Base-by-base conservation (phyloP, 2,113 vertebrate genomes). In the Cebidichthys violaceus region DNA sequence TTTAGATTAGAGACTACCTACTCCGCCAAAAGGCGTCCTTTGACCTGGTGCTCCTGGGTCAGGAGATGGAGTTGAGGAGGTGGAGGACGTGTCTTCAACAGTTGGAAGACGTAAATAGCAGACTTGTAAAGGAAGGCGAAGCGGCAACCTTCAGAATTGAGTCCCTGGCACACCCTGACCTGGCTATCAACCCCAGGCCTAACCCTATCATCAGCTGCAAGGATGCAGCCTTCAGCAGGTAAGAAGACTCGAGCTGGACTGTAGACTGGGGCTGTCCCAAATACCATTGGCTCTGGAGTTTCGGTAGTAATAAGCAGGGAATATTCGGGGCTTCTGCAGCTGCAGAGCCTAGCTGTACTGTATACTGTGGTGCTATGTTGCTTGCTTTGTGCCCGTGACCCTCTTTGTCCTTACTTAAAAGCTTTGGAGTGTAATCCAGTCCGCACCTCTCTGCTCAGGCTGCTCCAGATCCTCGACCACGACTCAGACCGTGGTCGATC, bases 21-120 rank as follows among this genome's bases (percentile, higher is more conserved):
- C 91, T 97, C 71, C 96, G 94, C 52, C 98, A 99, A 86, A 98
- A 96, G 82, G 95, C 96, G 2, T 97, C 95, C 4, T 97, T 97
- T 88, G 97, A 99, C 31, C 89, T 99, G 82, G 78, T 99, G 50
- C 95, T 94, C 45, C 84, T 99, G 73, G 94, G 93, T 39, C 97
- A 90, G 89, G 95, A 97, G 90, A 90, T 95, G 77, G 97, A 99
- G 88, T 80, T 96, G 64, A 95, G 92, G 76, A 95, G 89, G 39
- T 96, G 95, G 52, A 90, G 83, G 86, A 93, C 74, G 1, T 84
- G 95, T 60, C 70, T 88, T 74, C 77, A 70, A 62, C 95, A 95
- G 0, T 93, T 99, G 54, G 91, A 89, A 71, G 94, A 91, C 54
- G 72, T 97, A 61, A 82, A 93, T 17, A 81, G 90, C 35, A 93